Base-by-base conservation (phyloP, 1,140 invertebrate genomes). In the Hylaeus volcanicus region DNA sequence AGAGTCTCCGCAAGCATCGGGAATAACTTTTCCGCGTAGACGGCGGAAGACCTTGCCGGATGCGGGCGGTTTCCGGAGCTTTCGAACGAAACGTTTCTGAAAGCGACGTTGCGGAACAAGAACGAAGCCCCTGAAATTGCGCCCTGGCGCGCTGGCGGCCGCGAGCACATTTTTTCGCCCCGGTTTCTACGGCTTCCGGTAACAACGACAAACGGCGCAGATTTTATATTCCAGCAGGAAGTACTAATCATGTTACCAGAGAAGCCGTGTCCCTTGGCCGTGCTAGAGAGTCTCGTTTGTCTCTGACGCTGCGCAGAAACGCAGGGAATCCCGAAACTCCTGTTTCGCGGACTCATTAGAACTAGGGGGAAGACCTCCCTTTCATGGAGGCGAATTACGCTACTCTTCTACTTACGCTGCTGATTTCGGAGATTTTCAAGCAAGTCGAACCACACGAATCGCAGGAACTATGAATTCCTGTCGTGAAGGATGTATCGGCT, bases 161-260 rank as follows among this genome's bases (percentile, higher is more conserved):
- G 45, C 37, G 45, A 6, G 37, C 14, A 8, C 37, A 53, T 70
- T 68, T 64, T 75, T 74, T 63, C 39, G 51, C 48, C 53, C 15
- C 8, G 48, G 58, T 81, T 87, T 70, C 71, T 87, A 87, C 63
- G 85, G 86, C 61, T 87, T 87, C 86, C 82, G 65, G 51, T 76
- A 41, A 73, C 79, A 26, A 15, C 26, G 53, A 26, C 63, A 58
- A 53, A 75, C 77, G 60, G 63, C 70, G 41, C 60, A 74, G 75
- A 85, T 87, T 87, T 87, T 82, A 84, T 84, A 87, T 84, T 81
- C 56, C 56, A 58, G 9, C 68, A 55, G 60, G 76, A 77, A 71
- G 41, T 26, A 68, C 72, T 85, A 87, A 87, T 86, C 85, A 81
- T 63, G 70, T 84, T 87, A 79, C 61, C 5, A 15, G 8, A 39